Evolutionary conservation across 2,113 vertebrate genomes (phyloP), one percentile per base, ranked within the genome.

Genomic region (Oreotragus oreotragus): DNA sequence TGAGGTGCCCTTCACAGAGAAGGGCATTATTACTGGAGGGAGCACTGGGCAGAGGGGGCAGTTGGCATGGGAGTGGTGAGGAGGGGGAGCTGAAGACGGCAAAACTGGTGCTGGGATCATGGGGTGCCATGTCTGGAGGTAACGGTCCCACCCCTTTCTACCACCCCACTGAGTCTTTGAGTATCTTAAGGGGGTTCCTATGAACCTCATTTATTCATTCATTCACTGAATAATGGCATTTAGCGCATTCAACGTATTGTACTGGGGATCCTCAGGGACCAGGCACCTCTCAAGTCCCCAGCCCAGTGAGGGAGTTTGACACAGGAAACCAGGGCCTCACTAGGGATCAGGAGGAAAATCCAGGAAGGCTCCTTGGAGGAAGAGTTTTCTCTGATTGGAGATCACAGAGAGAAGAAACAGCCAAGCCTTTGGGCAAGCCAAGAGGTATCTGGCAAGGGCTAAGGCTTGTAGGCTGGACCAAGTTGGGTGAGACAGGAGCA

Each of bases 231-330:
- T 70, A 70, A 70, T 70, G n/a, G 19, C n/a, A 70, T 70, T 70
- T 70, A 70, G 64, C 64, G 23, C 9, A 70, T 70, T 70, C n/a
- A 70, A n/a, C 5, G 0, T 70, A 70, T 36, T 23, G 64, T 36
- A 12, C 47, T 13, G 30, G 60, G 36, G 58, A n/a, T 47, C 51
- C 60, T 45, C 8, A 3, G n/a, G n/a, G 16, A 23, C 7, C 79
- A 49, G 4, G 13, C 60, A 9, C 5, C 23, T 23, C 19, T 36
- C 47, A 33, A 0, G 0, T 14, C 47, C 49, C 47, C 28, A 11
- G 73, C 58, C 47, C 39, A 3, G 23, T 33, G 25, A 33, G 11
- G 13, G 1, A 62, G 45, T 47, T 43, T 7, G 58, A n/a, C 19
- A 36, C 84, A 79, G 33, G 51, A 58, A n/a, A 33, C 6, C 5